Evolutionary conservation across 2,888 invertebrate genomes (phyloP), one percentile per base, ranked within the genome.

Genomic region (Allygus modestus): DNA sequence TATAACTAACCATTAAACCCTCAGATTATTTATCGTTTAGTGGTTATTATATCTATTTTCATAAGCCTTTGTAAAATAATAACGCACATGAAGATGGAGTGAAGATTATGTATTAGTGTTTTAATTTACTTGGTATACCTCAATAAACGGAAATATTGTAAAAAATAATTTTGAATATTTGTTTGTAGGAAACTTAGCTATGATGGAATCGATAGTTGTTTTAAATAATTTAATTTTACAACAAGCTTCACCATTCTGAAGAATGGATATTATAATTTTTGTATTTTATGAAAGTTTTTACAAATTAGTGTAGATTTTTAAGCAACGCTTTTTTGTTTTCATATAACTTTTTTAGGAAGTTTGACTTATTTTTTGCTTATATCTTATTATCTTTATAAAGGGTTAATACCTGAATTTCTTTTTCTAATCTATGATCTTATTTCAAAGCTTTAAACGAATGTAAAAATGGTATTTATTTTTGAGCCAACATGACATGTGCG

Each of bases 21-120:
- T 28, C 65, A 65, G 12, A 65, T 28, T 65, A 28, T 54, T 69
- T 31, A 71, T 20, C 41, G 71, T 71, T 37, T 71, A 31, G 23
- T 37, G 41, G 71, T 71, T 41, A 71, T 37, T 41, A 41, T 71
- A 41, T 71, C n/a, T 71, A 71, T 71, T 71, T 71, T 71, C 71
- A 20, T 71, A 71, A 28, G 71, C 31, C 71, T 69, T 69, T 71
- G 41, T 71, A 71, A 71, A 41, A 41, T 71, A 71, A 1, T 71
- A 23, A 71, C 71, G 71, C 71, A 71, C 71, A 71, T 71, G 2
- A 37, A 4, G 71, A 41, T 20, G 41, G 71, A 71, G 23, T 41
- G 37, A 41, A 71, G n/a, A 71, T n/a, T 23, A 20, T 23, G 41
- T 41, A 71, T 71, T 71, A 71, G 28, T 65, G 28, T 65, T 65